Percentiles rank a stretch among this genome's conserved stretches.
These are phyloP conservation scores for Pemphredon lugubris DNA, from an alignment of 2,888 invertebrate species.

Conservation along the genomic window DNA sequence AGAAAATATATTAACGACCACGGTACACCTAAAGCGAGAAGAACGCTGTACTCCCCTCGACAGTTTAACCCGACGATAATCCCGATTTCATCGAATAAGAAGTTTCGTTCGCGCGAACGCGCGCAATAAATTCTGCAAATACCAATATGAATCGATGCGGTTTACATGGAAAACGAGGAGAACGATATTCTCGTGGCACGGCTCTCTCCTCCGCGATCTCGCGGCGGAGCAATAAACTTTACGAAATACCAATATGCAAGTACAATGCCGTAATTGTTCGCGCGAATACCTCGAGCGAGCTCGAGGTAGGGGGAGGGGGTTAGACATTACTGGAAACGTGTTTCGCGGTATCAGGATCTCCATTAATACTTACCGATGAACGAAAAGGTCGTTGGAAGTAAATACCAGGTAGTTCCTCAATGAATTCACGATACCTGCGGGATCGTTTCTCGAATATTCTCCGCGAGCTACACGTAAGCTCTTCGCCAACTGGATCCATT, in stretches of 20 bases:
- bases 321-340: constrained; percentile 41
- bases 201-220: too few species aligned
- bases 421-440: constrained; percentile 50
- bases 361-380: constrained; percentile 50
- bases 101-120: too few species aligned
- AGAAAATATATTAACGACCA: constrained; percentile 1
- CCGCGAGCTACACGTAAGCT: constrained; percentile 18
- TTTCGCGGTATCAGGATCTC: constrained; percentile 35
- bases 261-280: constrained; percentile 23
- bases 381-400: constrained; percentile 58
- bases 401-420: constrained; percentile 58
- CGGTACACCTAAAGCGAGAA: not conserved
- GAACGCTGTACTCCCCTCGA: not conserved
- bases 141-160: too few species aligned
- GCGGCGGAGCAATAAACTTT: not conserved
- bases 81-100: too few species aligned
- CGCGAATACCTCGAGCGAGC: constrained; percentile 14
- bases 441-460: constrained; percentile 33
- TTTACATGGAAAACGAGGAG: too few species aligned
- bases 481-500: constrained; percentile 55
- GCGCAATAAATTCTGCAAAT: too few species aligned
- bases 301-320: constrained; percentile 17
- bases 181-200: too few species aligned
- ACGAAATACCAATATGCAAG: not conserved
- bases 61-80: too few species aligned